Evolutionary conservation across 2,797 vertebrate species (phyloP).

Genomic region (Neoniphon sammara): DNA sequence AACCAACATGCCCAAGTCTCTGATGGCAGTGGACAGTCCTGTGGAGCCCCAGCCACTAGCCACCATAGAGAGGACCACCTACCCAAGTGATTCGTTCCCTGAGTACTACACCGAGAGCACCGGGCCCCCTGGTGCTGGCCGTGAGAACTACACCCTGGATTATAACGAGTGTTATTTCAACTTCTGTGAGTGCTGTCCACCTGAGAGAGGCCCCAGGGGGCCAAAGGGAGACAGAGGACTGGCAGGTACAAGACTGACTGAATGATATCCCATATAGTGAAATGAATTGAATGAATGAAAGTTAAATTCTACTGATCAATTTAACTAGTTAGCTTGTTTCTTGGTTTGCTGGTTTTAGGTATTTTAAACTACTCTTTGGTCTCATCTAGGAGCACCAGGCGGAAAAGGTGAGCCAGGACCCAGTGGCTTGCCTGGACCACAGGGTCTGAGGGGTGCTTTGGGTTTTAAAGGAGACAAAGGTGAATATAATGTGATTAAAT

Average conservation of each 20-base stretch:
- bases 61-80: slow-evolving; percentile 66
- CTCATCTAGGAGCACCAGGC: slow-evolving; percentile 85
- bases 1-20: slow-evolving; percentile 66
- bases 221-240: slow-evolving; percentile 85
- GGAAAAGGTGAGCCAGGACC: slow-evolving; percentile 85
- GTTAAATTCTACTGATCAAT: background rate
- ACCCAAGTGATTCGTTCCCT: slow-evolving; percentile 59
- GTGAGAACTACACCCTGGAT: slow-evolving; percentile 91
- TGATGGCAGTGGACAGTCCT: slow-evolving; percentile 63
- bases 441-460: slow-evolving; percentile 73
- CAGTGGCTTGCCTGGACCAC: slow-evolving; percentile 82
- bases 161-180: slow-evolving; percentile 93
- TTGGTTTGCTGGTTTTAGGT: slow-evolving; percentile 4
- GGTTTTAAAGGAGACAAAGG: slow-evolving; percentile 84
- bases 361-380: slow-evolving; percentile 16
- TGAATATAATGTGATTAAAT: slow-evolving; percentile 35
- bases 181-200: slow-evolving; percentile 94
- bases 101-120: slow-evolving; percentile 69
- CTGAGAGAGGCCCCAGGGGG: slow-evolving; percentile 84
- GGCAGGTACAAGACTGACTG: slow-evolving; percentile 81
- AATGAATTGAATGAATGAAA: background rate
- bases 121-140: slow-evolving; percentile 69
- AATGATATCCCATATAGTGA: background rate
- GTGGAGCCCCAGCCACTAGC: slow-evolving; percentile 60
- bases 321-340: background rate